phyloP scores from a whole-genome alignment of 2,797 vertebrate genomes.

The Mionectes olivaceus region DNA sequence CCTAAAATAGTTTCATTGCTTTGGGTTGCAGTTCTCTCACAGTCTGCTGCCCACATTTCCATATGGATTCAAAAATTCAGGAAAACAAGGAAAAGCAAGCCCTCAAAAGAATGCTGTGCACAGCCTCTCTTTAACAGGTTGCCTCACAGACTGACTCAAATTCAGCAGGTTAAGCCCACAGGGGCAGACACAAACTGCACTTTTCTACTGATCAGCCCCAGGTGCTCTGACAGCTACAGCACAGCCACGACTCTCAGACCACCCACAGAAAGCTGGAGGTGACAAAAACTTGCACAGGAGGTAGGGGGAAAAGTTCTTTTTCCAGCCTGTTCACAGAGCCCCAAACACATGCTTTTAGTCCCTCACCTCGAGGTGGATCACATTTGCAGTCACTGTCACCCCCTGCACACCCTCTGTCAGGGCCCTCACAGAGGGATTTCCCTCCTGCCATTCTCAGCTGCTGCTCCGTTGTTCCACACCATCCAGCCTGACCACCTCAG shows the following conservation, averaged over 20 bases:
- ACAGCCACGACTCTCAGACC: not conserved
- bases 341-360: not conserved
- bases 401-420: not conserved
- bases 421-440: not conserved
- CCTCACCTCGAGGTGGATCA: not conserved
- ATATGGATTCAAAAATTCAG: not conserved
- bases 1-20: not conserved
- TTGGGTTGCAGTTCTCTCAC: not conserved
- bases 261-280: not conserved
- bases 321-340: not conserved
- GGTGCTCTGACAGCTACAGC: not conserved
- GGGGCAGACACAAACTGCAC: not conserved
- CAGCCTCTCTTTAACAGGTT: not conserved
- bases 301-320: fast-evolving
- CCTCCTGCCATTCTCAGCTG: not conserved
- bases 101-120: not conserved
- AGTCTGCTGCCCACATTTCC: not conserved
- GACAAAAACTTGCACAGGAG: not conserved
- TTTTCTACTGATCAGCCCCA: not conserved
- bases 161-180: not conserved
- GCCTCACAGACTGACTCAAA: not conserved
- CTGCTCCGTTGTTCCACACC: not conserved
- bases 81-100: not conserved
- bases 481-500: not conserved
- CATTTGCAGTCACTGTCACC: not conserved